Percentiles rank a stretch among this genome's conserved stretches.
phyloP scores from a whole-genome alignment of 2,888 invertebrate species.

The Dicycla oo region DNA sequence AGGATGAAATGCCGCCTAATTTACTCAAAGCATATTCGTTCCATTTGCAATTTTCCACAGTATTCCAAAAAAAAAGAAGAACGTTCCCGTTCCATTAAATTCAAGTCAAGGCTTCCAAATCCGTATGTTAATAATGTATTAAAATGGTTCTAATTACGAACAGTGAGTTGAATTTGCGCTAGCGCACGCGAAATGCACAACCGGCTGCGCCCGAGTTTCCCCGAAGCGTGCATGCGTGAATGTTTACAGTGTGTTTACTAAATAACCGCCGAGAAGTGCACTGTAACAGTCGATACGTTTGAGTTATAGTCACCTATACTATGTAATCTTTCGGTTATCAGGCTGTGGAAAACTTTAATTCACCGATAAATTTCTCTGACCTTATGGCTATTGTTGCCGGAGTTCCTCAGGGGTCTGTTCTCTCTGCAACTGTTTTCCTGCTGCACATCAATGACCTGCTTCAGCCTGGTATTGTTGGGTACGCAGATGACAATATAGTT shows the following conservation, averaged over 20 bases:
- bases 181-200: slow-evolving; percentile 55
- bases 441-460: too few species aligned
- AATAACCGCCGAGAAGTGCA: slow-evolving; percentile 42
- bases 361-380: too few species aligned
- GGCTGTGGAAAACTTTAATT: slow-evolving; percentile 24
- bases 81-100: slow-evolving; percentile 15
- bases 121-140: slow-evolving; percentile 12
- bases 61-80: neutral
- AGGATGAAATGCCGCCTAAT: neutral
- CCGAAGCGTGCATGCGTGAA: slow-evolving; percentile 59
- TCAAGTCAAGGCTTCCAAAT: slow-evolving; percentile 22
- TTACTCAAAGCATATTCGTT: neutral
- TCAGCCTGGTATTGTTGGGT: too few species aligned
- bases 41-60: neutral
- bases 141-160: slow-evolving; percentile 35
- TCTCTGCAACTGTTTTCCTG: too few species aligned
- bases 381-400: too few species aligned
- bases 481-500: too few species aligned
- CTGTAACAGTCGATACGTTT: slow-evolving; percentile 46
- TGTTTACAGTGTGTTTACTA: slow-evolving; percentile 52
- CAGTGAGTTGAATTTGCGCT: slow-evolving; percentile 28
- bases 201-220: slow-evolving; percentile 46
- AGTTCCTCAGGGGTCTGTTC: too few species aligned
- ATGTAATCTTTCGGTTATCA: slow-evolving; percentile 43
- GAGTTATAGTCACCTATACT: slow-evolving; percentile 23